These are phyloP conservation scores for Diplolepis rosae DNA, from an alignment of 2,888 invertebrate species.

Conservation along the genomic window DNA sequence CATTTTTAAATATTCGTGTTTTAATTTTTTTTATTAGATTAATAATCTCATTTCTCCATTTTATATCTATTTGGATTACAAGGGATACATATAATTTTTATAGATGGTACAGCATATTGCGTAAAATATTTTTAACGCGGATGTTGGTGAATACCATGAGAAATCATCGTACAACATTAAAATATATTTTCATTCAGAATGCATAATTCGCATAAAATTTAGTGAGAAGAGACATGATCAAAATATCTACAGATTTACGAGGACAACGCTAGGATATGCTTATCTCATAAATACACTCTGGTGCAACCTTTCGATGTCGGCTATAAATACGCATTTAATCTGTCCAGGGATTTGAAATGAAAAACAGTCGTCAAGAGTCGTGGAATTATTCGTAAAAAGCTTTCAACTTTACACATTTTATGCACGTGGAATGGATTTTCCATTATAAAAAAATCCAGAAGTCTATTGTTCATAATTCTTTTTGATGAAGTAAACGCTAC, in stretches of 20 bases:
- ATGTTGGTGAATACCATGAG: too few relatives aligned
- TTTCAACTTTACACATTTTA: slow-evolving; percentile 40
- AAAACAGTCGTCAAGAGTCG: slow-evolving; percentile 70
- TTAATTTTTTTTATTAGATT: too few relatives aligned
- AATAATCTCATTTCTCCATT: too few relatives aligned
- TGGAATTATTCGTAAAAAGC: slow-evolving; percentile 65
- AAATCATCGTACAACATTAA: too few relatives aligned
- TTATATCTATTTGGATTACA: too few relatives aligned
- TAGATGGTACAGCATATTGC: too few relatives aligned
- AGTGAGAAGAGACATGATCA: not conserved
- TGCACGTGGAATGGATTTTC: not conserved
- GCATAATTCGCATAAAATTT: not conserved
- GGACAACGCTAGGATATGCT: slow-evolving; percentile 48
- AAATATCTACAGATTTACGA: slow-evolving; percentile 63
- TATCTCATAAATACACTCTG: slow-evolving; percentile 60
- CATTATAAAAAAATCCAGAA: not conserved
- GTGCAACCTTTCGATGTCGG: slow-evolving; percentile 59
- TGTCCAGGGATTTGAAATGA: slow-evolving; percentile 66
- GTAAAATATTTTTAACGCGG: too few relatives aligned
- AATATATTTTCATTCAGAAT: too few relatives aligned
- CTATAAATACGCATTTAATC: slow-evolving; percentile 68
- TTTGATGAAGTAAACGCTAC: too few relatives aligned
- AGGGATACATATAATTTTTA: too few relatives aligned
- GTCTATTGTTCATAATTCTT: too few relatives aligned
- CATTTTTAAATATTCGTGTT: too few relatives aligned